Base-by-base conservation (phyloP, 2,113 vertebrate species). In the Prionailurus viverrinus region DNA sequence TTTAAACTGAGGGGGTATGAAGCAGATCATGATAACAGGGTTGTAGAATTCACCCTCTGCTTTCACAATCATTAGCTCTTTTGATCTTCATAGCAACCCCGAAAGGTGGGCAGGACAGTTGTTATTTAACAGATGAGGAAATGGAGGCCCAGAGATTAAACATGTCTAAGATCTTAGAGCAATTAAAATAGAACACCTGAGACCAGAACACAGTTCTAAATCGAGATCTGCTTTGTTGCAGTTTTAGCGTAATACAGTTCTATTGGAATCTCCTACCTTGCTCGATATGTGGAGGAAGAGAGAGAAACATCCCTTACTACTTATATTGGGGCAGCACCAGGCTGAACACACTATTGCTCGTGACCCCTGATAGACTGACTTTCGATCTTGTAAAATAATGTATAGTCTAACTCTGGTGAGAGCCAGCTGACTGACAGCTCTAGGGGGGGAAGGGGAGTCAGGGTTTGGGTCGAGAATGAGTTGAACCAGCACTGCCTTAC, bases 91-190 rank as follows among this genome's bases (percentile, higher is more conserved):
- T 0, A 69, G 74, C 82, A 55, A 71, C 29, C 45, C n/a, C 0
- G 0, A 41, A 86, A 91, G 53, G 48, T 11, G n/a, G 66, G 86
- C 65, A 33, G 53, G 81, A 53, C 5, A 55, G 45, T 78, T 69
- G 51, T 66, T 95, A 76, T 84, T 85, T 53, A 92, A 76, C 41
- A 90, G 69, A 88, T 1, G 3, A 92, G 36, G 66, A 96, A 58
- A 80, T 29, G 25, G 18, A 85, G 39, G 55, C 89, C 81, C 89
- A 18, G 81, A 76, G 91, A 80, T 74, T 51, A 51, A 41, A 53
- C 0, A 2, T n/a, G 39, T 65, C 66, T 90, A 61, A 63, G 91
- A 81, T n/a, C 65, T 39, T 65, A 78, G 27, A 89, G 65, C 93
- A 88, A 79, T 79, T 85, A 63, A 88, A 73, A 39, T 1, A 33